phyloP scores from a whole-genome alignment of 2,113 vertebrate genomes.

The Scolopax mira region DNA sequence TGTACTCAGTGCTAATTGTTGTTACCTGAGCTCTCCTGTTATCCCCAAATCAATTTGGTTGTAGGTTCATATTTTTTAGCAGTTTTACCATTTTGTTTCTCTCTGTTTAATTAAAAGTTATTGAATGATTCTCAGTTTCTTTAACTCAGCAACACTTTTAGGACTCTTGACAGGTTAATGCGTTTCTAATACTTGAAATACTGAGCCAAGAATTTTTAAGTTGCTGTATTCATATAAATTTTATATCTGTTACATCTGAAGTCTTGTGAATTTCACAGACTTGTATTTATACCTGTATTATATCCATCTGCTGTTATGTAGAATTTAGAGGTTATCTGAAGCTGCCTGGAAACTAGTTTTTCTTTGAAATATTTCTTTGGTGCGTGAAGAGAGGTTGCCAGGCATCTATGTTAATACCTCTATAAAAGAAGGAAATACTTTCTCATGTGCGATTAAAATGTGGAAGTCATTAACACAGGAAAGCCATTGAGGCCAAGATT shows the following conservation, averaged over 20 bases:
- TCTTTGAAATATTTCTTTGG: not conserved
- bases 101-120: not conserved
- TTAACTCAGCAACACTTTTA: not conserved
- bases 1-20: not conserved
- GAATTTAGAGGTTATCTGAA: not conserved
- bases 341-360: not conserved
- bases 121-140: not conserved
- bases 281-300: not conserved
- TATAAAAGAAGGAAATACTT: slow-evolving; percentile 27
- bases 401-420: not conserved
- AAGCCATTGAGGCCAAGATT: slow-evolving; percentile 2
- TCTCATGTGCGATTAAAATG: not conserved
- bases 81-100: not conserved
- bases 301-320: not conserved
- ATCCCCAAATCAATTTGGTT: not conserved
- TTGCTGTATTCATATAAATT: not conserved
- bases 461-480: slow-evolving; percentile 44
- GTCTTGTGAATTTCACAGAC: not conserved
- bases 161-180: not conserved
- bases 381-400: not conserved
- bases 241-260: not conserved
- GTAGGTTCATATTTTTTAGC: not conserved
- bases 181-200: not conserved
- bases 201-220: not conserved
- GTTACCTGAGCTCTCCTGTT: not conserved